A percentile compares a stretch with the other conserved stretches of the same genome.
phyloP scores from a whole-genome alignment of 2,113 vertebrate genomes.

The Xiphophorus couchianus region DNA sequence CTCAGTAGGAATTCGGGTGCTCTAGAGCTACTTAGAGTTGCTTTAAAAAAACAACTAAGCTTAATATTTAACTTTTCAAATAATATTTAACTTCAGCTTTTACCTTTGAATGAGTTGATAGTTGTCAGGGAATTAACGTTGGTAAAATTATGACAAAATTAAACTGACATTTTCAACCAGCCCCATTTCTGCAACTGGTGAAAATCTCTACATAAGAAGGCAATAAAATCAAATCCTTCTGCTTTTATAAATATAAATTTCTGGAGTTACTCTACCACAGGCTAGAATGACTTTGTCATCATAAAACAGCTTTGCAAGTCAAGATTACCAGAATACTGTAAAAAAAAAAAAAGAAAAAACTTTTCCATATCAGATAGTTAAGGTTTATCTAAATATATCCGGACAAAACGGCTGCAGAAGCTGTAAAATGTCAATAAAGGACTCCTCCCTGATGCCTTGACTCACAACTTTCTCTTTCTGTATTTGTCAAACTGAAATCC shows the following conservation, averaged over 20 bases:
- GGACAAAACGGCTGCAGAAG: not conserved
- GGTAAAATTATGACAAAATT: not conserved
- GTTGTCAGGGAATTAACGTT: not conserved
- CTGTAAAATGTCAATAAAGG: not conserved
- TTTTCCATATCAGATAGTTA: not conserved
- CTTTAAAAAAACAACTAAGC: too few species aligned
- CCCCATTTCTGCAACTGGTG: not conserved
- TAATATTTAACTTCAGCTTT: too few species aligned
- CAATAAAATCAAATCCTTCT: not conserved
- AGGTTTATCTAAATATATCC: not conserved
- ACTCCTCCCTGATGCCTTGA: not conserved
- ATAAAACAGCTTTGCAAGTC: slow-evolving; percentile 6
- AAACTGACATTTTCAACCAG: not conserved
- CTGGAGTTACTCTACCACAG: not conserved
- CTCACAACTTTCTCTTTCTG: not conserved
- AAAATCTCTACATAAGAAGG: not conserved
- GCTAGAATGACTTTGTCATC: slow-evolving; percentile 7
- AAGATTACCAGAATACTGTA: not conserved
- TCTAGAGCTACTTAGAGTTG: too few species aligned
- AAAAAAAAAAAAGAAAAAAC: not conserved
- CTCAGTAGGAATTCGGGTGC: too few species aligned
- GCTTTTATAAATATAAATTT: not conserved
- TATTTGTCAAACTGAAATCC: not conserved
- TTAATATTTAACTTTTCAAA: too few species aligned
- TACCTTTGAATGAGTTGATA: too few species aligned